phyloP scores from a whole-genome alignment of 2,888 invertebrate genomes.

The Orgyia antiqua region DNA sequence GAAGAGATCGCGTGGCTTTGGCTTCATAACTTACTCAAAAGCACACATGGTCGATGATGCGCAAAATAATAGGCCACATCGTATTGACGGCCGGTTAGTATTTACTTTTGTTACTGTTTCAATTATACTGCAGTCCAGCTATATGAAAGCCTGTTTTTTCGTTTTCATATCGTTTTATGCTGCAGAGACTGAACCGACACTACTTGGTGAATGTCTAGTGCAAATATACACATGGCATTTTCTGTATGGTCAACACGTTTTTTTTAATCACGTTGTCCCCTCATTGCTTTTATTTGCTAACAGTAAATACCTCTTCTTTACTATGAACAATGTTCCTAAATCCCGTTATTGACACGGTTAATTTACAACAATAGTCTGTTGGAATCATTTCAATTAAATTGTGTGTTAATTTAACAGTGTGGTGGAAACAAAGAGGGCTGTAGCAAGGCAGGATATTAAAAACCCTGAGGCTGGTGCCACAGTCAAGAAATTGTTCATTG shows the following conservation, averaged over 20 bases:
- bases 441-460: slow-evolving; percentile 94
- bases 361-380: no score
- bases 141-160: slow-evolving; percentile 46
- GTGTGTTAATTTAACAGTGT: no score
- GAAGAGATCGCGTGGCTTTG: slow-evolving; percentile 97
- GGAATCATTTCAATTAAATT: no score
- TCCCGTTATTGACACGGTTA: no score
- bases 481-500: slow-evolving; percentile 96
- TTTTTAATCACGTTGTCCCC: no score
- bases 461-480: slow-evolving; percentile 95
- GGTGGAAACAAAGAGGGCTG: slow-evolving; percentile 98
- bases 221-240: slow-evolving; percentile 59
- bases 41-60: slow-evolving; percentile 98
- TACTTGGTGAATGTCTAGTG: slow-evolving; percentile 68
- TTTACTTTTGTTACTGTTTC: background rate
- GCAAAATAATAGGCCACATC: slow-evolving; percentile 92
- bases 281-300: no score
- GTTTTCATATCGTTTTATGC: slow-evolving; percentile 67
- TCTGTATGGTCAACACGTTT: slow-evolving; percentile 60
- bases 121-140: slow-evolving; percentile 60
- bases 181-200: slow-evolving; percentile 58
- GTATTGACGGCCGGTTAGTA: slow-evolving; percentile 89
- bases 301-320: no score
- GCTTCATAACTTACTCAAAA: slow-evolving; percentile 97
- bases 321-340: no score